These are phyloP conservation scores for Limenitis camilla DNA, from an alignment of 2,888 invertebrate genomes.

Conservation along the genomic window DNA sequence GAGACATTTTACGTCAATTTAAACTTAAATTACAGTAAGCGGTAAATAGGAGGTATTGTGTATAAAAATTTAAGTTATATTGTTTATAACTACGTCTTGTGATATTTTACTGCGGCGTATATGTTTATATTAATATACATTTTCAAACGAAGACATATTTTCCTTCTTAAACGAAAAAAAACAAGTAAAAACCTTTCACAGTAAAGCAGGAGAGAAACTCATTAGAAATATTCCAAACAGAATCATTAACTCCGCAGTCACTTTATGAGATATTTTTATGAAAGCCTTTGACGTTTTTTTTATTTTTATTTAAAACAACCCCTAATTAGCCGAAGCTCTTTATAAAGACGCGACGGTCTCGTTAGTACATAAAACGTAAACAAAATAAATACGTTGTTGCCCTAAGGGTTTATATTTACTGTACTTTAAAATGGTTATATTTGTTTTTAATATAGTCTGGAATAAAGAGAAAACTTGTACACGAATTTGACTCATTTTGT, in stretches of 20 bases:
- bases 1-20: too few relatives aligned
- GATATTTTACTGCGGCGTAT: too few relatives aligned
- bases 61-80: too few relatives aligned
- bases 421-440: conserved; percentile 4
- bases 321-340: conserved; percentile 42
- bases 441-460: conserved; percentile 7
- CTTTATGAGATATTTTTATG: conserved; percentile 25
- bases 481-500: too few relatives aligned
- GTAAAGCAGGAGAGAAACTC: conserved; percentile 18
- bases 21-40: too few relatives aligned
- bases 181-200: not conserved
- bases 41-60: too few relatives aligned
- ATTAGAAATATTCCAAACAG: conserved; percentile 24
- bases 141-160: too few relatives aligned
- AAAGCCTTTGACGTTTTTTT: conserved; percentile 23
- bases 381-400: not conserved
- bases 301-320: conserved; percentile 30
- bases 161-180: not conserved
- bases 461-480: too few relatives aligned
- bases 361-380: conserved; percentile 15
- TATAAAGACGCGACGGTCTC: conserved; percentile 36
- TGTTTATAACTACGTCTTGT: too few relatives aligned
- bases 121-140: too few relatives aligned
- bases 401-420: not conserved
- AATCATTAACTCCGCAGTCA: conserved; percentile 25